Conservation (phyloP, 2,888 invertebrate species). For the Chelonus formosanus region DNA sequence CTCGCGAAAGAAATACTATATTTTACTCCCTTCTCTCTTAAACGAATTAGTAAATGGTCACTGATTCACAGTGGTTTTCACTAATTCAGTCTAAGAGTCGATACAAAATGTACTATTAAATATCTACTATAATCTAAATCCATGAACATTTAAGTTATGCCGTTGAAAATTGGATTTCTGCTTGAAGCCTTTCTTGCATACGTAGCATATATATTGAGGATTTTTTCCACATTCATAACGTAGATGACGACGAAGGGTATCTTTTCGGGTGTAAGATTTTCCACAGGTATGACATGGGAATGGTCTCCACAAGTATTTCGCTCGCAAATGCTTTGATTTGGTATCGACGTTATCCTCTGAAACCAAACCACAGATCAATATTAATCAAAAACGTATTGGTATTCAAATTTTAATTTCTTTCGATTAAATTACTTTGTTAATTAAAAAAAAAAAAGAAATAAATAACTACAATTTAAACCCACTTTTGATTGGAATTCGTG, state of each 20-base stretch:
- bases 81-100: too few species aligned
- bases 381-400: neutral
- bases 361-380: slow-evolving; percentile 41
- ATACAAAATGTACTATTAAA: neutral
- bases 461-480: too few species aligned
- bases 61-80: too few species aligned
- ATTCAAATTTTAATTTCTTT: neutral
- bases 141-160: slow-evolving; percentile 54
- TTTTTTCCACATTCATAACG: slow-evolving; percentile 80
- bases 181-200: slow-evolving; percentile 75
- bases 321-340: slow-evolving; percentile 28
- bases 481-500: too few species aligned
- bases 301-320: slow-evolving; percentile 38
- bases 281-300: slow-evolving; percentile 51
- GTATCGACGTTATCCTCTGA: slow-evolving; percentile 46
- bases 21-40: too few species aligned
- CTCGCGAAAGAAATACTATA: too few species aligned
- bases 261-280: slow-evolving; percentile 67
- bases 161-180: slow-evolving; percentile 67
- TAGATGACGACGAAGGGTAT: slow-evolving; percentile 78
- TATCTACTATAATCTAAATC: slow-evolving; percentile 39
- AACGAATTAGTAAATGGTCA: too few species aligned
- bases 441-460: slow-evolving; percentile 29
- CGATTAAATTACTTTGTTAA: neutral
- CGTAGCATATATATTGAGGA: slow-evolving; percentile 76